Conservation (phyloP, 2,113 vertebrate species). For the Aegotheles bennettii region DNA sequence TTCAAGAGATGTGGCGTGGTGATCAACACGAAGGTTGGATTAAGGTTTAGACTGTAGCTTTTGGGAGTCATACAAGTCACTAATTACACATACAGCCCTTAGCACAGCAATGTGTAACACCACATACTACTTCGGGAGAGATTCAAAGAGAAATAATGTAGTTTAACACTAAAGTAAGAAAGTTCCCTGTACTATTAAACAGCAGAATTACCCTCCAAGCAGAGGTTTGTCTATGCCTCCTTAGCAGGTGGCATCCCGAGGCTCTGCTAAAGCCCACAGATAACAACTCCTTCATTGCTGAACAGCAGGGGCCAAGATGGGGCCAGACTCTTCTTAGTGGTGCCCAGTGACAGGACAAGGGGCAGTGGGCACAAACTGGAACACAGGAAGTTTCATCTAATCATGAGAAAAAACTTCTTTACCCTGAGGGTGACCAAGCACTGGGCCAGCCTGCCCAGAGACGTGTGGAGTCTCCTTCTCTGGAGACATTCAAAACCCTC, state of each 20-base stretch:
- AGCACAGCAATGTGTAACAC: not conserved
- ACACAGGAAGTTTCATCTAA: too few species aligned
- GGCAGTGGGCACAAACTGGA: too few species aligned
- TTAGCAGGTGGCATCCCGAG: not conserved
- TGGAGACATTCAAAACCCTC: too few species aligned
- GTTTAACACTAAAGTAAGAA: not conserved
- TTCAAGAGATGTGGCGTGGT: not conserved
- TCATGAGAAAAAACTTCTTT: too few species aligned
- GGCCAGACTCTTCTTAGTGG: too few species aligned
- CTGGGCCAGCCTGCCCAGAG: too few species aligned
- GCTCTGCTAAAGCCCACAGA: not conserved
- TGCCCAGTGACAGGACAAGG: too few species aligned
- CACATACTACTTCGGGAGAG: not conserved
- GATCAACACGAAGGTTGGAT: not conserved
- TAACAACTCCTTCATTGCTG: not conserved
- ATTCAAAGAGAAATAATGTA: not conserved
- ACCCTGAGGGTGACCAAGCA: too few species aligned
- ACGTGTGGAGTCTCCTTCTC: too few species aligned
- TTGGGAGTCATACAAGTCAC: not conserved
- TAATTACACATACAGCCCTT: not conserved
- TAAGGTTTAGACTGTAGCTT: slow-evolving; percentile 11
- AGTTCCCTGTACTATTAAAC: not conserved
- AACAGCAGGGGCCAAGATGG: not conserved
- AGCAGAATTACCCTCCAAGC: not conserved
- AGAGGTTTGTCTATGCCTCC: not conserved